Evolutionary conservation across 2,888 invertebrate species (phyloP), one percentile per base, ranked within the genome.

Genomic region (Pomacea canaliculata): DNA sequence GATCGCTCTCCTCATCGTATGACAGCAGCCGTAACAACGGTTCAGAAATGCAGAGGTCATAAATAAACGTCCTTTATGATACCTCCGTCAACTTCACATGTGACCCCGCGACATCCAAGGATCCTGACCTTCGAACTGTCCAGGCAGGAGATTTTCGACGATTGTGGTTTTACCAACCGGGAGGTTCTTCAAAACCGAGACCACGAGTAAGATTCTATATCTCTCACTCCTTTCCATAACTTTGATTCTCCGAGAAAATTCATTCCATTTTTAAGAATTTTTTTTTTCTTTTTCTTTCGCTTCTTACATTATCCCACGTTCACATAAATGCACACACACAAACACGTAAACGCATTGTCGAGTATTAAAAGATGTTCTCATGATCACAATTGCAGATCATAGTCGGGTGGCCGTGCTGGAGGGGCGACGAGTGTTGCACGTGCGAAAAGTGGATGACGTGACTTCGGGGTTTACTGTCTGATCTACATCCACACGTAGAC

Each of bases 391-490:
- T 37, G 37, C 37, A 70, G 59, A 48, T 16, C 73, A 71, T 67
- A 19, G n/a, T 1, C 63, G 71, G 5, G 79, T 79, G 8, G 70
- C 73, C 18, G 27, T 79, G 3, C 66, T 66, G 18, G 56, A 72
- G 9, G 56, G 67, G 5, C 79, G 80, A 1, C 65, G 60, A 9
- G 27, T 70, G 37, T 70, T 80, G 37, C 71, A 69, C 10, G 78
- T 86, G 23, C 77, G 79, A 2, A 77, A 76, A n/a, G 82, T 84
- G 16, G 78, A 81, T 46, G 86, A 86, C 69, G 74, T 73, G 85
- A 86, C 76, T 86, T 85, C 66, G 86, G 86, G 2, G 62, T 80
- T 70, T 81, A 78, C 76, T 86, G 86, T 71, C 62, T 86, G 9
- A 56, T 83, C 7, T 56, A 74, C 62, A 27, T 74, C 48, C 9